Evolutionary conservation across 2,888 invertebrate genomes (phyloP).

Genomic region (Magallana nippona): DNA sequence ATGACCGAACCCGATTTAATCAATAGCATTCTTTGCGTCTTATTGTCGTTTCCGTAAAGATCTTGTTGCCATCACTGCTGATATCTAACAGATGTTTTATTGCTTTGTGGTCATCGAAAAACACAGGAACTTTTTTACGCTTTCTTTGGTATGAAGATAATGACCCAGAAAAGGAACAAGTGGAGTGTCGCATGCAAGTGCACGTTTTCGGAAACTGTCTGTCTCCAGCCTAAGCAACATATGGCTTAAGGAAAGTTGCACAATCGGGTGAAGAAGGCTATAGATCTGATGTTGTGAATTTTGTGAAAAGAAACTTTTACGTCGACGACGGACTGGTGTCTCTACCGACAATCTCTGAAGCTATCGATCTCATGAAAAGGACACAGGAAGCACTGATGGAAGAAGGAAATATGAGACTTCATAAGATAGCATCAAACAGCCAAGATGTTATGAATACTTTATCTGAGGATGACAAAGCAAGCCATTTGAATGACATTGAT

Average conservation of each 20-base stretch:
- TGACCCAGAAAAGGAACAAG: constrained; percentile 27
- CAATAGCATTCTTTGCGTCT: constrained; percentile 46
- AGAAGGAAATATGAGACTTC: constrained; percentile 52
- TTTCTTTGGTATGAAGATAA: constrained; percentile 52
- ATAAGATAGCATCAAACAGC: constrained; percentile 61
- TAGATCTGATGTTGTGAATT: constrained; percentile 31
- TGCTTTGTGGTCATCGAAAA: constrained; percentile 44
- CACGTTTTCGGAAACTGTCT: constrained; percentile 42
- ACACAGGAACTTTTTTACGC: constrained; percentile 47
- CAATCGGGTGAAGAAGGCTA: neutral
- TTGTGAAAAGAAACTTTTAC: constrained; percentile 52
- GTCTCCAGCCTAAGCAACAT: constrained; percentile 49
- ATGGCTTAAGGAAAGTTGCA: constrained; percentile 46
- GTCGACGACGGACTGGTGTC: constrained; percentile 51
- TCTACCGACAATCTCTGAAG: constrained; percentile 3
- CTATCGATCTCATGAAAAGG: constrained; percentile 46
- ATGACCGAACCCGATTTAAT: constrained; percentile 43
- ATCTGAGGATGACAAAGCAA: constrained; percentile 52
- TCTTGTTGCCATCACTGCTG: constrained; percentile 44
- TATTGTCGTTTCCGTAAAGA: constrained; percentile 48
- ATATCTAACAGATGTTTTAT: constrained; percentile 53
- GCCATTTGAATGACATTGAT: constrained; percentile 53
- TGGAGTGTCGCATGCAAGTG: constrained; percentile 49
- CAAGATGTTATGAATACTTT: constrained; percentile 55
- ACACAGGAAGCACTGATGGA: constrained; percentile 43